Base-by-base conservation (phyloP, 2,797 vertebrate genomes). In the Peromyscus attwateri region DNA sequence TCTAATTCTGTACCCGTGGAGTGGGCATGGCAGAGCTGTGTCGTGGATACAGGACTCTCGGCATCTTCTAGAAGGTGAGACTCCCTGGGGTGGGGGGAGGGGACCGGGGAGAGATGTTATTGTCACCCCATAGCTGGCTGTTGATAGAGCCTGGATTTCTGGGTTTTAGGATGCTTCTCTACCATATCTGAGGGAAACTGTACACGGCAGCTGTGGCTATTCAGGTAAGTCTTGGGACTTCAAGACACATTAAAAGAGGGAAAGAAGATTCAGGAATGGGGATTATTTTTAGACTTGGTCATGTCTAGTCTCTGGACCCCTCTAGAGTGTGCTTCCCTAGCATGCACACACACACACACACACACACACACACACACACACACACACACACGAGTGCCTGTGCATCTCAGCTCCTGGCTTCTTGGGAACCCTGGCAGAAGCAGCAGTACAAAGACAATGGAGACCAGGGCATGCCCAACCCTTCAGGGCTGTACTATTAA, bases 91-190 rank as follows among this genome's bases (percentile, higher is more conserved):
- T 43, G 43, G n/a, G 37, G 27, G 49, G 11, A 2, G 49, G 49
- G 49, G 49, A 10, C 1, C 1, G 49, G 49, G 49, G 0, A 10
- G 8, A 0, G 43, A 70, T 43, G 0, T 0, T 60, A 64, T 70
- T 85, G 81, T 8, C 16, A 17, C 52, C 46, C 6, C 52, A 6
- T 1, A n/a, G 73, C 79, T 75, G 92, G 10, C 29, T 27, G 75
- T 23, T 66, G 62, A 37, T 29, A 3, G 66, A 91, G 91, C 94
- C 95, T 9, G 1, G 84, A 16, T 66, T 29, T 85, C 91, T 73
- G 77, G 77, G 23, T 71, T 93, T 77, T n/a, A 77, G 49, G 52
- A 3, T 17, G 12, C 34, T 57, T 79, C 66, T 23, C 37, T 62
- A 46, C 77, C 60, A 4, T 13, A 40, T 68, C 81, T 8, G 3